Evolutionary conservation across 2,797 vertebrate genomes (phyloP).

Genomic region (Astyanax mexicanus): DNA sequence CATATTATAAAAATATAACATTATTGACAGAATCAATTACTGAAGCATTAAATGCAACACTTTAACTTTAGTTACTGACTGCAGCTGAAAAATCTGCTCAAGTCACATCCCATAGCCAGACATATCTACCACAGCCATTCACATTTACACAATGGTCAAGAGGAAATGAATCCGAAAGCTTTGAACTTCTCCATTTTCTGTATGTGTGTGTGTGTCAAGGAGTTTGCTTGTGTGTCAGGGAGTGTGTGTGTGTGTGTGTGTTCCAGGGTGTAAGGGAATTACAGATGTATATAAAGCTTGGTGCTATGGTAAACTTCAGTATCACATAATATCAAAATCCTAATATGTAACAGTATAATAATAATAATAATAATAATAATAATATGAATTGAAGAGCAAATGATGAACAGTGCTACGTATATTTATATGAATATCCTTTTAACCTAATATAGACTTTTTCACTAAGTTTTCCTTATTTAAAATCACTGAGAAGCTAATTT

Average conservation of each 20-base stretch:
- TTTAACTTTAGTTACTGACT: not conserved
- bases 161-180: constrained; percentile 68
- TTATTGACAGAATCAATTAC: not conserved
- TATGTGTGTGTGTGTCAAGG: constrained; percentile 14
- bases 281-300: not conserved
- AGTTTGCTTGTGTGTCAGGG: constrained; percentile 38
- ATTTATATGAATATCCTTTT: too few species aligned
- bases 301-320: not conserved
- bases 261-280: not conserved
- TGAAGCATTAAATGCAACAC: not conserved
- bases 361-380: too few species aligned
- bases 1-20: too few species aligned
- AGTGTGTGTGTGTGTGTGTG: constrained; percentile 24
- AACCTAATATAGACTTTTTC: too few species aligned
- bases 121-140: constrained; percentile 46
- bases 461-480: too few species aligned
- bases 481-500: too few species aligned
- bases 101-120: constrained; percentile 34
- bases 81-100: not conserved
- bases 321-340: not conserved
- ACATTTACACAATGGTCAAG: constrained; percentile 50
- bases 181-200: constrained; percentile 61
- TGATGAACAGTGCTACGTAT: too few species aligned
- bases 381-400: too few species aligned
- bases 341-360: too few species aligned